These are phyloP conservation scores for Crossaster papposus DNA, from an alignment of 53 echinoderm and acorn worm species.

Conservation along the genomic window DNA sequence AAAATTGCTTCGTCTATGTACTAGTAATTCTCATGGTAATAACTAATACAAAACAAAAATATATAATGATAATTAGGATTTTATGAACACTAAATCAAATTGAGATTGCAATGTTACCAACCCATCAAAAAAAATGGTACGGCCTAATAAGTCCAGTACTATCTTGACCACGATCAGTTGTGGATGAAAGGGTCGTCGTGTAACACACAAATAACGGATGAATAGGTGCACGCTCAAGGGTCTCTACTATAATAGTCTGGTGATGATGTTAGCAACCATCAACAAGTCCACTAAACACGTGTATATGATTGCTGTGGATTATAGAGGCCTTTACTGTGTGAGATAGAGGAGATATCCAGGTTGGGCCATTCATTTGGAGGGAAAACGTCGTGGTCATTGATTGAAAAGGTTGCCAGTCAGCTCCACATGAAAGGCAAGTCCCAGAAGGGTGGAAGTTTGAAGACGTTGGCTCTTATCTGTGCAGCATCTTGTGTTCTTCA, in stretches of 20 bases:
- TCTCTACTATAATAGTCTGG: not conserved
- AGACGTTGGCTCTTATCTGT: not conserved
- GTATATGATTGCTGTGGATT: not conserved
- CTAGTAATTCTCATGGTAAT: not conserved
- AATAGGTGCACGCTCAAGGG: not conserved
- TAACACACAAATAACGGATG: not conserved
- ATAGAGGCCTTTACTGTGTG: not conserved
- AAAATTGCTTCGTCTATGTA: no score
- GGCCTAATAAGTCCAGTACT: not conserved
- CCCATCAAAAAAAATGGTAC: not conserved
- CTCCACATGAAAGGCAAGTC: not conserved
- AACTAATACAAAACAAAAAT: not conserved
- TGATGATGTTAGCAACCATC: slow-evolving; percentile 12
- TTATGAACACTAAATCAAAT: not conserved
- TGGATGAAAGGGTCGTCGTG: slow-evolving; percentile 19
- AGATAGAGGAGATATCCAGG: not conserved
- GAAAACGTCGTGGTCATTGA: not conserved
- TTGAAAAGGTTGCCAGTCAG: not conserved
- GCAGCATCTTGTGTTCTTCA: not conserved
- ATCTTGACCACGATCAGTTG: not conserved
- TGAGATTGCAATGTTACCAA: not conserved
- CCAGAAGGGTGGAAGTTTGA: not conserved
- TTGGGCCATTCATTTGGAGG: not conserved
- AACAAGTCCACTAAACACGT: slow-evolving; percentile 7
- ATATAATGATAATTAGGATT: not conserved